phyloP scores from a whole-genome alignment of 2,888 invertebrate species.

The Leucophora obtusa region DNA sequence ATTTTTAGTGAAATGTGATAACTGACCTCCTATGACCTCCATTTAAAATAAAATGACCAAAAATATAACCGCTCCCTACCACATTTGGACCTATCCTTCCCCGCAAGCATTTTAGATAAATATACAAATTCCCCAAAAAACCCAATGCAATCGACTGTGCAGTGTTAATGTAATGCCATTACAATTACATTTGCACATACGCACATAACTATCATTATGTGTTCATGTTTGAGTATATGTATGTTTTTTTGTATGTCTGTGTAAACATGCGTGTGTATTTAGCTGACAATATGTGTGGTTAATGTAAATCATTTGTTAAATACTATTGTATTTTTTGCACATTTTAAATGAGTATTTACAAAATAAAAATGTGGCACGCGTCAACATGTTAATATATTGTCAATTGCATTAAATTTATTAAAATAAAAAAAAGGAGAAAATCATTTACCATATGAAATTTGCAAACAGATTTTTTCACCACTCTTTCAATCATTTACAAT shows the following conservation, averaged over 20 bases:
- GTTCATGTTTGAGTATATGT: background rate
- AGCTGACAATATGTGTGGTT: constrained; percentile 55
- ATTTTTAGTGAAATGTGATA: too few relatives aligned
- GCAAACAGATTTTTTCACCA: constrained; percentile 47
- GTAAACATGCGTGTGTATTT: constrained; percentile 24
- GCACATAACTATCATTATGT: constrained; percentile 4
- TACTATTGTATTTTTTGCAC: constrained; percentile 45
- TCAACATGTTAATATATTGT: constrained; percentile 58
- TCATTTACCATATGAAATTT: constrained; percentile 46
- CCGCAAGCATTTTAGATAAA: too few relatives aligned
- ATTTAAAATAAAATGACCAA: too few relatives aligned
- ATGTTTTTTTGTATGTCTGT: background rate
- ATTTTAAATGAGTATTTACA: constrained; percentile 39
- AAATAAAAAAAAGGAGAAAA: constrained; percentile 1
- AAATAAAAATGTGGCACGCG: constrained; percentile 54
- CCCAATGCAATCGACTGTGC: background rate
- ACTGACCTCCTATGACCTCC: too few relatives aligned
- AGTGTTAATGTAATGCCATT: background rate
- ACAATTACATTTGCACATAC: background rate
- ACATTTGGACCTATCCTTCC: too few relatives aligned
- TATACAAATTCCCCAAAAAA: background rate
- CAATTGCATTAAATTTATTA: constrained; percentile 56
- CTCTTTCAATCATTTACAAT: constrained; percentile 43
- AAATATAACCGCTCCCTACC: too few relatives aligned
- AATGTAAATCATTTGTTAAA: constrained; percentile 62